Percentiles rank a stretch among this genome's conserved stretches.
Conservation (phyloP, 2,797 vertebrate species). For the Periparus ater region DNA sequence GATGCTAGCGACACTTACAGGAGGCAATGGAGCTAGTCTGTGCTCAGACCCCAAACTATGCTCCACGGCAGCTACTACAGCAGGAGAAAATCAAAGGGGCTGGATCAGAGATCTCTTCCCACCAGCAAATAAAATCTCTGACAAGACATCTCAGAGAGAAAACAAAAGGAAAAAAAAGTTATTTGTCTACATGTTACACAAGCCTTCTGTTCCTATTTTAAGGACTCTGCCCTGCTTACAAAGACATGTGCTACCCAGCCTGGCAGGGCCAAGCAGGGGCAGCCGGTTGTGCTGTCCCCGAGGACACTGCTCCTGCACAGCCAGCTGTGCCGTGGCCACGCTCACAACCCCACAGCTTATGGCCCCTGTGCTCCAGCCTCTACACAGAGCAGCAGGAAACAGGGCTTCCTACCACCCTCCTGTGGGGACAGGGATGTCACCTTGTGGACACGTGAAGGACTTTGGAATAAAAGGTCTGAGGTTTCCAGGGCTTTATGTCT, state of each 20-base stretch:
- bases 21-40: neutral
- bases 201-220: neutral
- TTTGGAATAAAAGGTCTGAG: neutral
- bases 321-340: neutral
- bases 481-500: neutral
- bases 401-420: neutral
- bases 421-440: neutral
- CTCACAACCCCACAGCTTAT: neutral
- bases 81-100: neutral
- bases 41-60: neutral
- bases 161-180: neutral
- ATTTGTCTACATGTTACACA: neutral
- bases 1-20: constrained; percentile 54
- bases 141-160: neutral
- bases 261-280: neutral
- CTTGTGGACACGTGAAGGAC: neutral
- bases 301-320: neutral
- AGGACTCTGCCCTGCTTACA: neutral
- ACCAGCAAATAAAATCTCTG: neutral
- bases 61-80: neutral
- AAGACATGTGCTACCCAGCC: neutral
- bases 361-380: neutral
- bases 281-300: neutral
- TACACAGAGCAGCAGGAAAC: neutral
- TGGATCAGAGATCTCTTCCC: neutral